phyloP scores from a whole-genome alignment of 2,113 vertebrate genomes.

The Tor tambroides region DNA sequence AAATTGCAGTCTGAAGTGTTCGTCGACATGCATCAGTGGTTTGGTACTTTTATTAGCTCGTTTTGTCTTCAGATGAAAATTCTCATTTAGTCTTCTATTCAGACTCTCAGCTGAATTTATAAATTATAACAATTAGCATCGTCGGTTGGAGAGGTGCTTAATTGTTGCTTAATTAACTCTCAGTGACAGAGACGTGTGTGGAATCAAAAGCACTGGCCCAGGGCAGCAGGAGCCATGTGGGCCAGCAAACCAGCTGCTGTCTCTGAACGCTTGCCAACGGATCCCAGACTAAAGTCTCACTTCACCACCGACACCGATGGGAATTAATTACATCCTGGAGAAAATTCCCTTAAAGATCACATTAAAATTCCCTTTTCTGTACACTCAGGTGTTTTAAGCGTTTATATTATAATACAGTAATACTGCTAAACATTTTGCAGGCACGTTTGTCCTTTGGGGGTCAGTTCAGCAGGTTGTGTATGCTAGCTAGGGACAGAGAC shows the following conservation, averaged over 20 bases:
- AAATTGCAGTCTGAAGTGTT: background rate
- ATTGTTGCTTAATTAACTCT: slow-evolving; percentile 47
- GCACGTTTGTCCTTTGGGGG: background rate
- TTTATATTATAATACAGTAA: background rate
- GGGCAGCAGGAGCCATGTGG: slow-evolving; percentile 21
- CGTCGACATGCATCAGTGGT: background rate
- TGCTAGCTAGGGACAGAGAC: background rate
- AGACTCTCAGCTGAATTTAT: slow-evolving; percentile 23
- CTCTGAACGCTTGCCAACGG: slow-evolving; percentile 8
- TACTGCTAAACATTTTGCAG: background rate
- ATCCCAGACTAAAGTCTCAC: slow-evolving; percentile 17
- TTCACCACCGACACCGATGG: background rate
- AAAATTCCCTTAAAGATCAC: background rate
- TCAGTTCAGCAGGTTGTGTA: slow-evolving; percentile 7
- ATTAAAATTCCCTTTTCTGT: background rate
- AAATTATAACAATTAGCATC: slow-evolving; percentile 10
- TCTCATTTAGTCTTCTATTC: background rate
- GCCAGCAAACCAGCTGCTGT: slow-evolving; percentile 31
- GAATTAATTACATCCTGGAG: slow-evolving; percentile 21
- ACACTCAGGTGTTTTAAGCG: background rate
- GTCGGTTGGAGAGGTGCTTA: slow-evolving; percentile 13
- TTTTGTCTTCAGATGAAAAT: background rate
- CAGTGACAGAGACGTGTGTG: slow-evolving; percentile 38
- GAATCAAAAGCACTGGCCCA: slow-evolving; percentile 43
- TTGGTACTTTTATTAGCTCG: background rate